phyloP scores from a whole-genome alignment of 2,797 vertebrate genomes.

The Melanogrammus aeglefinus region DNA sequence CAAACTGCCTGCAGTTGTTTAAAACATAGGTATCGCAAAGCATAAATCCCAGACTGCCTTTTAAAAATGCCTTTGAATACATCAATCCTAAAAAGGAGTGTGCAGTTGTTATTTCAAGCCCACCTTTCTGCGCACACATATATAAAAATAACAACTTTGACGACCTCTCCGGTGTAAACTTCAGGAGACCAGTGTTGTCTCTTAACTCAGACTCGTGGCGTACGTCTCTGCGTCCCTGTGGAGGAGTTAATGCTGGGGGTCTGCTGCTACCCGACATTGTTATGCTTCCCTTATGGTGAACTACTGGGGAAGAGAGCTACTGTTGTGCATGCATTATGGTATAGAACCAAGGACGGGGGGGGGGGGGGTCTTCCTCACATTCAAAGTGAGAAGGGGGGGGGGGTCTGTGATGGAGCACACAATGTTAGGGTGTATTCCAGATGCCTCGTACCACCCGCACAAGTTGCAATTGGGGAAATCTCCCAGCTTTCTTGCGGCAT shows the following conservation, averaged over 20 bases:
- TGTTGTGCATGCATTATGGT: conserved; percentile 22
- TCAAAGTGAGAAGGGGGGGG: too few species aligned
- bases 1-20: not conserved
- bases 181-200: conserved; percentile 47
- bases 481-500: too few species aligned
- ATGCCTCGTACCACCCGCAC: too few species aligned
- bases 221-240: conserved; percentile 43
- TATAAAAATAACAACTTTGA: conserved; percentile 18
- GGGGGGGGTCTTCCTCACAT: too few species aligned
- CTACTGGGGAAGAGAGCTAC: conserved; percentile 44
- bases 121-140: conserved; percentile 19
- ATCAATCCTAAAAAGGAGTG: not conserved
- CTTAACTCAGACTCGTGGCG: conserved; percentile 47
- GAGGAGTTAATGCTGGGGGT: conserved; percentile 35
- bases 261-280: conserved; percentile 21
- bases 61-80: not conserved
- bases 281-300: conserved; percentile 46
- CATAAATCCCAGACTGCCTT: not conserved
- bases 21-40: not conserved
- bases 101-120: conserved; percentile 24
- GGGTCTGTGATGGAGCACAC: not conserved
- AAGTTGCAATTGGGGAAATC: too few species aligned
- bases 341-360: not conserved
- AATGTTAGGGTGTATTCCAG: too few species aligned
- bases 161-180: conserved; percentile 39